Percentiles rank a stretch among this genome's conserved stretches.
These are phyloP conservation scores for Ostrea denselamellosa DNA, from an alignment of 1,140 invertebrate genomes.

Conservation along the genomic window DNA sequence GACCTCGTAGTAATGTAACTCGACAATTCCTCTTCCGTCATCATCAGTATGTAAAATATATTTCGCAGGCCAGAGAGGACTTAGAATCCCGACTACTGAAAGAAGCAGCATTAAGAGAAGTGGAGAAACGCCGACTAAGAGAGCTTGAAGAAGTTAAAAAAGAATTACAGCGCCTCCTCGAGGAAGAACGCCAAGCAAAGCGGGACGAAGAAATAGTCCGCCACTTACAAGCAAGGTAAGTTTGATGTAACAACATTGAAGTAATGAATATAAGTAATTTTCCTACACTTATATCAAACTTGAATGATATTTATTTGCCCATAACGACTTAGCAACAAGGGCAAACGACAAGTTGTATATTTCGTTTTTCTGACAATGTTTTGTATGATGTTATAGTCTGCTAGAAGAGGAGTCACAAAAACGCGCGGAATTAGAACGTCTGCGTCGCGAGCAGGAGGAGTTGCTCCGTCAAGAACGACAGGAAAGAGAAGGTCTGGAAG, in stretches of 20 bases:
- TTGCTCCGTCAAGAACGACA: conserved; percentile 85
- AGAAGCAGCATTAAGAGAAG: conserved; percentile 84
- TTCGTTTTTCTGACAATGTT: background rate
- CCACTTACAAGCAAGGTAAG: conserved; percentile 84
- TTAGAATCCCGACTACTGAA: conserved; percentile 75
- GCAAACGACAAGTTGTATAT: too few relatives aligned
- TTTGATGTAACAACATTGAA: too few relatives aligned
- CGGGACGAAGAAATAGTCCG: conserved; percentile 90
- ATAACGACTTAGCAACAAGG: too few relatives aligned
- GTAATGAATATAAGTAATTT: too few relatives aligned
- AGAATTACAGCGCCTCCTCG: conserved; percentile 85
- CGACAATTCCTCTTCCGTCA: too few relatives aligned
- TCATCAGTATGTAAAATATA: background rate
- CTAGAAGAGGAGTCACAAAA: conserved; percentile 90
- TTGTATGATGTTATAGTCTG: conserved; percentile 80
- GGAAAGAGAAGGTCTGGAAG: conserved; percentile 86
- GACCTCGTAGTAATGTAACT: too few relatives aligned
- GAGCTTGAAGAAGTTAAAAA: conserved; percentile 86
- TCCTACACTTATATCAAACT: too few relatives aligned
- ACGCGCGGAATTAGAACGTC: conserved; percentile 87
- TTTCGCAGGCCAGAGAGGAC: conserved; percentile 55
- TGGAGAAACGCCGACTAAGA: conserved; percentile 85
- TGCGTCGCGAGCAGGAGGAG: conserved; percentile 87
- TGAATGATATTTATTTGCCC: too few relatives aligned
- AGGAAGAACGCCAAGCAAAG: conserved; percentile 90